Evolutionary conservation across 2,113 vertebrate genomes (phyloP).

Genomic region (Chelonoidis abingdonii): DNA sequence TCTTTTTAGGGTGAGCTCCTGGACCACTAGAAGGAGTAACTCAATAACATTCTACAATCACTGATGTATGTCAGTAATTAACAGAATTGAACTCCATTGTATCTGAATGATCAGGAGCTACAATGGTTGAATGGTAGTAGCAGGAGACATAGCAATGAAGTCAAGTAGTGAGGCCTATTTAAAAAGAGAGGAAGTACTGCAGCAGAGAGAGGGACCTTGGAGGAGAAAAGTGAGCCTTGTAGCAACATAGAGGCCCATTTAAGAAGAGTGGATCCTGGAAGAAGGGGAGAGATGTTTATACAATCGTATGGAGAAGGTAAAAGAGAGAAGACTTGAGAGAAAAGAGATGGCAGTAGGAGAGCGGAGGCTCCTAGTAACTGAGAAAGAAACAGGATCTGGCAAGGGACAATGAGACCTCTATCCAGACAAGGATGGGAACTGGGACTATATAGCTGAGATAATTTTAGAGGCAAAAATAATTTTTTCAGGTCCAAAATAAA

Average conservation of each 20-base stretch:
- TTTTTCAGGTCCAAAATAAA: background rate
- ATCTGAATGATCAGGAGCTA: background rate
- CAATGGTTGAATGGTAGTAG: background rate
- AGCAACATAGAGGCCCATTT: background rate
- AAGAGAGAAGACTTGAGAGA: fast-evolving
- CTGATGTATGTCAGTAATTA: background rate
- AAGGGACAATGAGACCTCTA: background rate
- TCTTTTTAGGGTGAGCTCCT: background rate
- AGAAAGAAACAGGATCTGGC: background rate
- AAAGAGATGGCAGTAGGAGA: background rate
- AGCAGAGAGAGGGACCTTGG: fast-evolving
- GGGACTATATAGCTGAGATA: background rate
- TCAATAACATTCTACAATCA: background rate
- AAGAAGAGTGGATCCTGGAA: background rate
- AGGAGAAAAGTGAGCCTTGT: background rate
- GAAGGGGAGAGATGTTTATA: background rate
- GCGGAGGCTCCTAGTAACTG: background rate
- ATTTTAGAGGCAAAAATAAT: background rate
- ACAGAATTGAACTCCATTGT: background rate
- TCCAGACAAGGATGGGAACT: background rate
- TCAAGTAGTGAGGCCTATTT: background rate
- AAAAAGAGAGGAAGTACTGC: background rate
- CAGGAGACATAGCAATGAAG: background rate
- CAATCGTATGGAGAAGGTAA: background rate
- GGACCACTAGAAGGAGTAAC: fast-evolving